Conservation (phyloP, 1,140 invertebrate genomes). For the Mya arenaria region DNA sequence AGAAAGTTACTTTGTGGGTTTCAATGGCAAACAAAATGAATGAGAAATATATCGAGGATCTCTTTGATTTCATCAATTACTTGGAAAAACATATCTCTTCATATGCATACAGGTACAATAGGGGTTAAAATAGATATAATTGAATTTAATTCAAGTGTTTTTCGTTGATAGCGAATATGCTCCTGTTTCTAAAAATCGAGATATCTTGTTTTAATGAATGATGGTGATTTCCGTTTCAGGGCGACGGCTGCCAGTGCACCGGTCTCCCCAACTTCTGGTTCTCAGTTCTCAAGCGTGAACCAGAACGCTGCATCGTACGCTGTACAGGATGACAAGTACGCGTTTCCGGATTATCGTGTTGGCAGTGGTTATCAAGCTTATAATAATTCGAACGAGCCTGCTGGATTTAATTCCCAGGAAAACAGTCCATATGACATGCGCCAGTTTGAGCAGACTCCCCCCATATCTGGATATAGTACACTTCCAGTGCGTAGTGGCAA, state of each 20-base stretch:
- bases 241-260: constrained; percentile 2
- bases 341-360: constrained; percentile 42
- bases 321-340: constrained; percentile 17
- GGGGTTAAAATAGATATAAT: neutral
- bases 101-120: constrained; percentile 26
- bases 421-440: constrained; percentile 40
- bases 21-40: too few species aligned
- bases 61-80: constrained; percentile 36
- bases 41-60: too few species aligned
- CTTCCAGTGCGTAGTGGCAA: constrained; percentile 27
- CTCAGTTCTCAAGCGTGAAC: constrained; percentile 25
- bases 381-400: constrained; percentile 26
- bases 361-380: constrained; percentile 39
- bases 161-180: too few species aligned
- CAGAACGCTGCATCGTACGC: neutral
- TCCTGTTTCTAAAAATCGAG: too few species aligned
- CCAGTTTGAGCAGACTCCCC: constrained; percentile 40
- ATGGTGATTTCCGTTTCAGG: constrained; percentile 25
- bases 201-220: neutral
- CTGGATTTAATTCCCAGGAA: constrained; percentile 22
- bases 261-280: constrained; percentile 19
- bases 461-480: constrained; percentile 47
- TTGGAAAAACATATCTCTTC: neutral
- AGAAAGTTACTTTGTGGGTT: too few species aligned
- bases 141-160: too few species aligned